Evolutionary conservation across 2,888 invertebrate genomes (phyloP), one percentile per base, ranked within the genome.

Genomic region (Polymixis flavicincta): DNA sequence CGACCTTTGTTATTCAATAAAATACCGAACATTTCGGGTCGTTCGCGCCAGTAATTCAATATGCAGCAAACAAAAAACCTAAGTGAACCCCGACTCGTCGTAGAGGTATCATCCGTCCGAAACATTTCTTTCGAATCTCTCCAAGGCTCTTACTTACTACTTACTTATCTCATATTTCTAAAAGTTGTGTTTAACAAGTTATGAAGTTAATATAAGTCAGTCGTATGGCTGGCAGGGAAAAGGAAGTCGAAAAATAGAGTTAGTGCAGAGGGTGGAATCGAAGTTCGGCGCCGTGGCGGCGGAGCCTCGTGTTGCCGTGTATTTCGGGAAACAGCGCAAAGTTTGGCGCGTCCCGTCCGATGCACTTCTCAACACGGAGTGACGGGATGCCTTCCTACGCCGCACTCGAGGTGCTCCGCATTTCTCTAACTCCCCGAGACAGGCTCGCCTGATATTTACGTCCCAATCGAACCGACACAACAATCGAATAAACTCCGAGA

Each of bases 171-270:
- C 92, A 92, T 94, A 93, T 94, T 94, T 94, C 93, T 92, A 87
- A 93, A 95, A 94, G 93, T 93, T 94, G 87, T 93, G 91, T 95
- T 94, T 94, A 93, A 94, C 93, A 93, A 95, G 94, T 95, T 94
- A 92, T 93, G 92, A 93, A 94, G 93, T 95, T 95, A 93, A 93
- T 95, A 94, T 92, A 93, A 94, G 94, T 94, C 93, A 90, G 92
- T 91, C 92, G 91, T 93, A 91, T 87, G 89, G 88, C 86, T 91
- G 92, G 90, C 91, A 91, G 90, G 91, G 93, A 93, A 93, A 92
- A 91, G 92, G 90, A 93, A 93, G 93, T 92, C 88, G 92, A 92
- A 93, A 94, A 94, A 94, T 93, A 93, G 90, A 93, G 92, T 92
- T 91, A 91, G 92, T 92, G 90, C 90, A 91, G 88, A 91, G 91